Conservation (phyloP, 2,888 invertebrate species). For the Gryllus longicercus region DNA sequence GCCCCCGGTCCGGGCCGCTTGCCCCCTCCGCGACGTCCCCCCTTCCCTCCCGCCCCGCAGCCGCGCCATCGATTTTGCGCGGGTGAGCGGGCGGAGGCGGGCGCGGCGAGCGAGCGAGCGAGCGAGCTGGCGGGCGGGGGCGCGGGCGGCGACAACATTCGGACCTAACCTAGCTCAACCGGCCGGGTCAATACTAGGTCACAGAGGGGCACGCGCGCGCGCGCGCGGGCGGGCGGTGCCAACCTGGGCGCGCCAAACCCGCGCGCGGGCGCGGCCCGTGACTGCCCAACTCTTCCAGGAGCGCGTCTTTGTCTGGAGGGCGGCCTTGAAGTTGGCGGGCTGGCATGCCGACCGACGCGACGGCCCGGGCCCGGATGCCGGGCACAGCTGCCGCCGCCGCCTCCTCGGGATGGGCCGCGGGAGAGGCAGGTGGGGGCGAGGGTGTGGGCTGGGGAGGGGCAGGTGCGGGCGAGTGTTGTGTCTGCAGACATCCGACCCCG, state of each 20-base stretch:
- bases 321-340: too few species aligned
- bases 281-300: slow-evolving; percentile 21
- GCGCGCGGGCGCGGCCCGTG: slow-evolving; percentile 20
- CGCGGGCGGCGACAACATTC: neutral
- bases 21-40: neutral
- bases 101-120: neutral
- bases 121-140: neutral
- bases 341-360: too few species aligned
- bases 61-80: slow-evolving; percentile 8
- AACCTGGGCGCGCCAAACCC: neutral
- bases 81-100: neutral
- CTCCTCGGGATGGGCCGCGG: neutral
- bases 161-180: slow-evolving; percentile 30
- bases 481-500: neutral
- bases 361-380: too few species aligned
- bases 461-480: neutral
- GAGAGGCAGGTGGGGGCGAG: neutral
- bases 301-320: too few species aligned
- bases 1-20: neutral
- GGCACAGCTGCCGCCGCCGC: too few species aligned
- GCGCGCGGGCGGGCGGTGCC: neutral
- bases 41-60: neutral
- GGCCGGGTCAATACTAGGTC: slow-evolving; percentile 29
- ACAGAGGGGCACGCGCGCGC: neutral
- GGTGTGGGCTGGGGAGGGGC: neutral